Evolutionary conservation across 1,140 invertebrate genomes (phyloP).

Genomic region (Phenacoccus solenopsis): DNA sequence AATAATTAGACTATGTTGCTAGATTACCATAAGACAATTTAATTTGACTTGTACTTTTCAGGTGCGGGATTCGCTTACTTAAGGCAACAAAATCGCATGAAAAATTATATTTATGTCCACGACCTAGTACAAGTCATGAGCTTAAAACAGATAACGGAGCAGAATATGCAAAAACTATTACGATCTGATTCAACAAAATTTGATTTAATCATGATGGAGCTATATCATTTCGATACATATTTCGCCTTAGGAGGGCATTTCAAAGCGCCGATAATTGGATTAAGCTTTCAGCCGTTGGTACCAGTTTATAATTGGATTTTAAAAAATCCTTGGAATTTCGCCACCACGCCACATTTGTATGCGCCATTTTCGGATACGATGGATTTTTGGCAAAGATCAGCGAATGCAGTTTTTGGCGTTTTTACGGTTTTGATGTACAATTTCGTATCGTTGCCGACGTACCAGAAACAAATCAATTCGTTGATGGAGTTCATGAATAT

Average conservation of each 20-base stretch:
- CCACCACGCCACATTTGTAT: constrained; percentile 15
- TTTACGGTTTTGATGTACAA: background rate
- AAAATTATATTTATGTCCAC: background rate
- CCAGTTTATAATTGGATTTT: background rate
- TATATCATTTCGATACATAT: background rate
- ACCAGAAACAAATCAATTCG: background rate
- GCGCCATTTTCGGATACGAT: background rate
- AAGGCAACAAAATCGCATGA: background rate
- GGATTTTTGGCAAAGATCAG: background rate
- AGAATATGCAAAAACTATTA: background rate
- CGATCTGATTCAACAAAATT: background rate
- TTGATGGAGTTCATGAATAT: background rate
- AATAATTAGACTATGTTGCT: background rate
- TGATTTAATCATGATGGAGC: background rate
- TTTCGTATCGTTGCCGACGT: background rate
- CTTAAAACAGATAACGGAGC: background rate
- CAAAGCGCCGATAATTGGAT: constrained; percentile 4
- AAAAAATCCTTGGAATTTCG: constrained; percentile 16
- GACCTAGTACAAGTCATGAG: background rate
- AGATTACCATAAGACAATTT: background rate
- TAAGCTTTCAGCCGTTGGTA: background rate
- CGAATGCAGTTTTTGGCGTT: background rate
- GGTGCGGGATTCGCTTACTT: background rate
- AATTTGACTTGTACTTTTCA: background rate
- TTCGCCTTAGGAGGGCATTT: background rate